A percentile compares a stretch with the other conserved stretches of the same genome.
Conservation (phyloP, 2,797 vertebrate genomes). For the Crocidura indochinensis region DNA sequence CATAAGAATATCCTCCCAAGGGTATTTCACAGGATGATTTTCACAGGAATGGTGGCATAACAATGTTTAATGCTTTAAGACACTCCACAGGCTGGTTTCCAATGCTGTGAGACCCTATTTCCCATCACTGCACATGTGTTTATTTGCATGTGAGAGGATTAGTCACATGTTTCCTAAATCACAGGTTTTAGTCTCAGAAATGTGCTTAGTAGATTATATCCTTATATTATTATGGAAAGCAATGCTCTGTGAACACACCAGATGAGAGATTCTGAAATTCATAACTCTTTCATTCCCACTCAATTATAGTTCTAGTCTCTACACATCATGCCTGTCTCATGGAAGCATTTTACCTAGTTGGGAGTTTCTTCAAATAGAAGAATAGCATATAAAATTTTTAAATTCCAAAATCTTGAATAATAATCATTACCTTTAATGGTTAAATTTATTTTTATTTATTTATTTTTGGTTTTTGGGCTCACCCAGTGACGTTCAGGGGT, state of each 20-base stretch:
- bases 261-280: conserved; percentile 28
- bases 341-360: background rate
- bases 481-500: too few species aligned
- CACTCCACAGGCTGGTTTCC: background rate
- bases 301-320: background rate
- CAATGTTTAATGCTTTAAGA: background rate
- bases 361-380: background rate
- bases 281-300: conserved; percentile 10
- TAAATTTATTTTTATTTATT: too few species aligned
- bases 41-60: background rate
- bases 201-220: conserved; percentile 57
- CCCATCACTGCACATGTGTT: conserved; percentile 44
- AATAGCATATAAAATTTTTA: background rate
- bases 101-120: background rate
- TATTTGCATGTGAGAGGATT: conserved; percentile 71
- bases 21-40: background rate
- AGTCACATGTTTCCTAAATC: conserved; percentile 70
- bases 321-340: accelerated
- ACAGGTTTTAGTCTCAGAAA: conserved; percentile 68
- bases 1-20: too few species aligned
- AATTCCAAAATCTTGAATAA: background rate
- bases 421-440: background rate
- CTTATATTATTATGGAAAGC: conserved; percentile 72
- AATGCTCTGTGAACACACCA: conserved; percentile 40
- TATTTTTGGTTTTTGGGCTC: too few species aligned